phyloP scores from a whole-genome alignment of 1,140 invertebrate genomes.

The Octopus sinensis region DNA sequence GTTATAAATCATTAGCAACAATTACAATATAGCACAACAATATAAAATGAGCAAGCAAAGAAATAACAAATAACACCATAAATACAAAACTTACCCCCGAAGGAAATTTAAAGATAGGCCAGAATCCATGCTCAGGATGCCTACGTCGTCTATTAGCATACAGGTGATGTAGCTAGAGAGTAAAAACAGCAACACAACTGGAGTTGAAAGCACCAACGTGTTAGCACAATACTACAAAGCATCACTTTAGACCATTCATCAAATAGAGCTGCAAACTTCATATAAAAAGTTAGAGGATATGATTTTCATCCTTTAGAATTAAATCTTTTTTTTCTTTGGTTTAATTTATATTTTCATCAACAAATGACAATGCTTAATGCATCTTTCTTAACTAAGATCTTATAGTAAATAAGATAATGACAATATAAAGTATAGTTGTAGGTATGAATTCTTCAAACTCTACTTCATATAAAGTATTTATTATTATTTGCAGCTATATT shows the following conservation, averaged over 20 bases:
- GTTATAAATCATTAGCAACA: slow-evolving; percentile 7
- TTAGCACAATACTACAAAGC: slow-evolving; percentile 17
- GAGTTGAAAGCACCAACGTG: slow-evolving; percentile 15
- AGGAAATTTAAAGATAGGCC: slow-evolving; percentile 15
- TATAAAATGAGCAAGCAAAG: not conserved
- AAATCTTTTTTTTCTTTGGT: too few species aligned
- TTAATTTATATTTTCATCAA: too few species aligned
- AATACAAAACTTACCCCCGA: slow-evolving; percentile 15
- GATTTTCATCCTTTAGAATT: too few species aligned
- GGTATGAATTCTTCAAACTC: too few species aligned
- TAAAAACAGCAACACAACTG: slow-evolving; percentile 17
- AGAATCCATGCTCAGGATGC: slow-evolving; percentile 15
- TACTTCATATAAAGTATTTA: too few species aligned
- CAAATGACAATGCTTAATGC: too few species aligned
- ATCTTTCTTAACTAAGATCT: too few species aligned
- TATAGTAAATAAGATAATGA: too few species aligned
- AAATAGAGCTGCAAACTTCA: slow-evolving; percentile 13
- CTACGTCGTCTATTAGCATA: slow-evolving; percentile 15
- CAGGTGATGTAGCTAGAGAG: slow-evolving; percentile 15
- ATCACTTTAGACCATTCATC: slow-evolving; percentile 7
- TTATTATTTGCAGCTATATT: not conserved
- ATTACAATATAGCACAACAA: slow-evolving; percentile 9
- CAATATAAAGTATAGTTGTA: too few species aligned
- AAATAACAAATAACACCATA: slow-evolving; percentile 8
- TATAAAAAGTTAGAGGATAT: not conserved